Evolutionary conservation across 2,113 vertebrate genomes (phyloP), one percentile per base, ranked within the genome.

Genomic region (Mellivora capensis): DNA sequence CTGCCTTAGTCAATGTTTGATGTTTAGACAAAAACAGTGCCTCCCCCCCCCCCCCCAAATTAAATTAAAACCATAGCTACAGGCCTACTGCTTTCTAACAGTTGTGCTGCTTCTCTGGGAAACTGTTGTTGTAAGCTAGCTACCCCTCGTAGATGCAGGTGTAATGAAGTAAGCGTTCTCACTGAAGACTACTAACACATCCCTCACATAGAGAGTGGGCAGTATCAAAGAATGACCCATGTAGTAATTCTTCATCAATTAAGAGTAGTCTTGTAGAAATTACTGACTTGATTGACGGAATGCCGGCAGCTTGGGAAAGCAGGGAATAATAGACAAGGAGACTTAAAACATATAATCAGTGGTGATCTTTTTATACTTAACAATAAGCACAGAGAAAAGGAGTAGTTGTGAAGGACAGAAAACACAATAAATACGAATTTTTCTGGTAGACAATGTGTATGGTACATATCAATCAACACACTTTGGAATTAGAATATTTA

Each of bases 11-110:
- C 79, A 85, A 79, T 97, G 96, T 97, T 96, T 98, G 93, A 98
- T 97, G 96, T 97, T 97, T 86, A 96, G 76, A 97, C 89, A 97
- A 96, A 96, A 98, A 95, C n/a, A 39, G 77, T 96, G 62, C 49
- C 52, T 86, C n/a, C n/a, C n/a, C n/a, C n/a, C n/a, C n/a, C n/a
- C 2, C 31, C 6, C 52, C 13, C 61, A 90, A 97, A 95, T 97
- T 91, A 96, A 98, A 96, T 97, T 84, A 97, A 97, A 97, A 96
- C 76, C 94, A 94, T 76, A 93, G 49, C 84, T 93, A 88, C 5
- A 97, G 84, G 97, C 93, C 96, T 77, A 80, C 61, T 96, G 67
- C 87, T 97, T 93, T 96, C 79, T 96, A 96, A 93, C 31, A 95
- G 83, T 17, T 87, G 29, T 64, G 23, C 62, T 74, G 4, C 62